Evolutionary conservation across 2,113 vertebrate genomes (phyloP), one percentile per base, ranked within the genome.

Genomic region (Nannospalax galili): DNA sequence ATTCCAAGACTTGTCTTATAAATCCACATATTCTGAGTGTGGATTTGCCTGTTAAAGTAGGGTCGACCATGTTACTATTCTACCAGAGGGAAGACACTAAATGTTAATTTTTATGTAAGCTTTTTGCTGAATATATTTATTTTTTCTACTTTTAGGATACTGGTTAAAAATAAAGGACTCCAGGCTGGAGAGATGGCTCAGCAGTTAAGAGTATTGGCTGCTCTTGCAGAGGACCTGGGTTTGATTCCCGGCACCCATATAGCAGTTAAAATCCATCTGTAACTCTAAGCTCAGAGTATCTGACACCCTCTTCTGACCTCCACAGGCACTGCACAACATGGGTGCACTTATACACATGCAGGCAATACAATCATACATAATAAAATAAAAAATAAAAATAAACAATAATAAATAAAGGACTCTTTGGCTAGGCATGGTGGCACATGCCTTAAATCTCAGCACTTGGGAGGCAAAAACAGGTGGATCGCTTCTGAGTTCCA

Each of bases 21-120:
- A 95, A 91, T 86, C 7, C 40, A 95, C 64, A 92, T 84, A 91
- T 48, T 89, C 70, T 91, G 56, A 91, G 35, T 74, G 37, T 78
- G 32, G 40, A 85, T 88, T 86, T 96, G 30, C 60, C 95, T 84
- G 87, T 32, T 91, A 85, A 79, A 75, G n/a, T 72, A 92, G 52
- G 9, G 67, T 70, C 26, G 4, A 69, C 62, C 0, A 45, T 60
- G 65, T 69, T 90, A 80, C 24, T 62, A 73, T 48, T 86, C 81
- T 85, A 82, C 95, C 89, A 82, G 22, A 91, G 6, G 56, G 84
- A 65, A 73, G 15, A 88, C 22, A 77, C n/a, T 60, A 64, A 80
- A 91, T n/a, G 40, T 75, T 85, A 77, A 92, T 70, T 95, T 96
- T 91, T 56, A 89, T 16, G 40, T 77, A 77, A 65, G 56, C 84